These are phyloP conservation scores for Enteromius paludinosus DNA, from an alignment of 2,797 vertebrate genomes.

Conservation along the genomic window DNA sequence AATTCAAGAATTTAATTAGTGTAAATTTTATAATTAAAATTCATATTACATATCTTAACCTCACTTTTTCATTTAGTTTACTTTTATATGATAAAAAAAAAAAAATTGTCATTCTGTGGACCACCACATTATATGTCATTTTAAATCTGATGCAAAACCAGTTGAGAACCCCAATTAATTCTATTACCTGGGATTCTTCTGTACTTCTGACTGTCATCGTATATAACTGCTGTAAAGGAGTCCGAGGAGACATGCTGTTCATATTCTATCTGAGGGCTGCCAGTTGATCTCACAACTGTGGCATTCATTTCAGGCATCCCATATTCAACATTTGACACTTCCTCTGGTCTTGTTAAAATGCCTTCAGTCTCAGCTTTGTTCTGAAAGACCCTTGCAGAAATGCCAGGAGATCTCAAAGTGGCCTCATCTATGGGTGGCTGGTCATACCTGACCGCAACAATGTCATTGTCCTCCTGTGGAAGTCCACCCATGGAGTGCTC, in stretches of 20 bases:
- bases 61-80: background rate
- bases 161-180: constrained; percentile 7
- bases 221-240: constrained; percentile 31
- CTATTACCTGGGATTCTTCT: constrained; percentile 42
- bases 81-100: background rate
- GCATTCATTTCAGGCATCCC: constrained; percentile 48
- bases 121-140: background rate
- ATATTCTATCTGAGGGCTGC: constrained; percentile 48
- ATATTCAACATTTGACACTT: background rate
- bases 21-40: background rate
- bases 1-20: background rate
- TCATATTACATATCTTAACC: background rate
- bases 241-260: constrained; percentile 40
- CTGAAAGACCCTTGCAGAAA: constrained; percentile 38
- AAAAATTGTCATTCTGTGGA: background rate
- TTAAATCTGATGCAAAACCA: background rate
- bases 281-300: constrained; percentile 36
- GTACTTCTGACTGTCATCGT: constrained; percentile 30
- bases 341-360: constrained; percentile 50
- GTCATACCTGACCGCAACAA: constrained; percentile 33
- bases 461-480: constrained; percentile 34
- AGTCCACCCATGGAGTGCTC: constrained; percentile 54
- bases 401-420: constrained; percentile 40
- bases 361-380: constrained; percentile 46
- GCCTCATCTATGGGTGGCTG: constrained; percentile 50